Conservation (phyloP, 2,797 vertebrate species). For the Pangasius mekongensis region DNA sequence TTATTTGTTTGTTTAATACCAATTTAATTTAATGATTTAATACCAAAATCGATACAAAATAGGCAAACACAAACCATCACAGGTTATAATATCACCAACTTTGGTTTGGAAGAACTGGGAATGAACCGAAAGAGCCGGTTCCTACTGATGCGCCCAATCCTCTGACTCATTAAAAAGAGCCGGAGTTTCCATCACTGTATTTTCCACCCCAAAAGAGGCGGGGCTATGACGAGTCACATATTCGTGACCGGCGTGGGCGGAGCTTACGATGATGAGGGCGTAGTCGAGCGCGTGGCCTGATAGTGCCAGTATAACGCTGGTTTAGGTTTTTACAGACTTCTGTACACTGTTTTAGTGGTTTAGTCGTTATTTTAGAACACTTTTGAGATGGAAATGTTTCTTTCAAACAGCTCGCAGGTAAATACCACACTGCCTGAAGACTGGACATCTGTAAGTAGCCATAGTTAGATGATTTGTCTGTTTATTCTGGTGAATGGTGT, state of each 20-base stretch:
- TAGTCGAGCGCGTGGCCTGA: not conserved
- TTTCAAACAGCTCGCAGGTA: constrained; percentile 28
- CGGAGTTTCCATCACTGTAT: not conserved
- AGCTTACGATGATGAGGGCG: not conserved
- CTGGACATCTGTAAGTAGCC: constrained; percentile 66
- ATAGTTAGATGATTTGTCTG: not conserved
- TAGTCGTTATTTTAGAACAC: not conserved
- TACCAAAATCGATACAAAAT: no score
- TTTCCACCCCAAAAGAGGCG: not conserved
- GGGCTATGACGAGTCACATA: not conserved
- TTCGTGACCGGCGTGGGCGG: not conserved
- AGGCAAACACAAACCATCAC: no score
- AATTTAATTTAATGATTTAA: no score
- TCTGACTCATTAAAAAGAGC: not conserved
- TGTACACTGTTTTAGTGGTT: no score
- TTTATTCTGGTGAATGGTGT: not conserved
- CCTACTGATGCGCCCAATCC: not conserved
- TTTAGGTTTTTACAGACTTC: not conserved
- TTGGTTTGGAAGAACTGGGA: not conserved
- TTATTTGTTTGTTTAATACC: no score
- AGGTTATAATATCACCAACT: not conserved
- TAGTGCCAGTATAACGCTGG: not conserved
- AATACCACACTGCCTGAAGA: constrained; percentile 64
- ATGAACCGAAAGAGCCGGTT: not conserved
- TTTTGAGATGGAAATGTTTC: constrained; percentile 18